These are phyloP conservation scores for Phalera bucephala DNA, from an alignment of 2,888 invertebrate species.

Conservation along the genomic window DNA sequence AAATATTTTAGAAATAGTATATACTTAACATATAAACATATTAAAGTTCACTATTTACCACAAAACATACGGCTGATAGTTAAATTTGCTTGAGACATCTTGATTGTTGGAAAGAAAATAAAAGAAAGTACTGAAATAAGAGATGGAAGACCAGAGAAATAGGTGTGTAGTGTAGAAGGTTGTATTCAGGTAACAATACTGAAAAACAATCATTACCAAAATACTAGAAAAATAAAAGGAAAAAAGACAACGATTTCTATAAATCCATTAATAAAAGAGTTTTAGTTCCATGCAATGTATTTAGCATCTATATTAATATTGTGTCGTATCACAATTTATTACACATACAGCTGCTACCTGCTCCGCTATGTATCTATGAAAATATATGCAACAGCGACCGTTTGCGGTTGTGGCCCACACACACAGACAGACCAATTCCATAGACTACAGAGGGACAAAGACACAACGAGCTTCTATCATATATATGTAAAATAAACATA, in stretches of 20 bases:
- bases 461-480: slow-evolving; percentile 36
- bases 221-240: slow-evolving; percentile 18
- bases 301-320: slow-evolving; percentile 21
- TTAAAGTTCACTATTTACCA: slow-evolving; percentile 44
- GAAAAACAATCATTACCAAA: slow-evolving; percentile 18
- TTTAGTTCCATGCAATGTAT: slow-evolving; percentile 24
- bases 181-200: slow-evolving; percentile 19
- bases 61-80: slow-evolving; percentile 60
- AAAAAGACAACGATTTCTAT: slow-evolving; percentile 12
- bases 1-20: slow-evolving; percentile 41
- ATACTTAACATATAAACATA: slow-evolving; percentile 38
- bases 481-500: slow-evolving; percentile 17
- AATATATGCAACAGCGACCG: slow-evolving; percentile 26
- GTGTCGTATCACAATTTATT: slow-evolving; percentile 26
- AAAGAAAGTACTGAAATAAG: slow-evolving; percentile 20
- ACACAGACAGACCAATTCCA: slow-evolving; percentile 19
- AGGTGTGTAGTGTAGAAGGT: slow-evolving; percentile 37
- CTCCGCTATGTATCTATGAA: slow-evolving; percentile 9
- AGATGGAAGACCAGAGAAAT: slow-evolving; percentile 48
- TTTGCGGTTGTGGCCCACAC: slow-evolving; percentile 22
- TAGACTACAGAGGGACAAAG: slow-evolving; percentile 39
- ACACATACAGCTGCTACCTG: slow-evolving; percentile 30
- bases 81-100: slow-evolving; percentile 78
- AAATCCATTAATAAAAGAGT: slow-evolving; percentile 4
- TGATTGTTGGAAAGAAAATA: slow-evolving; percentile 33